Percentiles rank a stretch among this genome's conserved stretches.
These are phyloP conservation scores for Dicranocentrus wangi DNA, from an alignment of 2,888 invertebrate genomes.

Conservation along the genomic window DNA sequence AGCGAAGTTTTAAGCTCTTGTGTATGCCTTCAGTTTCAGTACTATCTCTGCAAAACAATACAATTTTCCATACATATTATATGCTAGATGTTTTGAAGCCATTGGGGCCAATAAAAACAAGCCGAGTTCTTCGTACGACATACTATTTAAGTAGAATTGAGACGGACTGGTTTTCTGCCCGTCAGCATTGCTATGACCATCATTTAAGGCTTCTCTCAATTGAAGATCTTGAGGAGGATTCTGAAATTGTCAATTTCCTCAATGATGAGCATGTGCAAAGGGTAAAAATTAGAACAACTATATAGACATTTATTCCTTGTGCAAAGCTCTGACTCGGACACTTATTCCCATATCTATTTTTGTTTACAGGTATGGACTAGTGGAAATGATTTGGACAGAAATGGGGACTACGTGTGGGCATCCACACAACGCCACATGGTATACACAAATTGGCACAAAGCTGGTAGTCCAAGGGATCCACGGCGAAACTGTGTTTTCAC, in stretches of 20 bases:
- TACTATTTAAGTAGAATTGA: constrained; percentile 46
- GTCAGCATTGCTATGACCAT: constrained; percentile 50
- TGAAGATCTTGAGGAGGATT: constrained; percentile 52
- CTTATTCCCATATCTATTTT: neutral
- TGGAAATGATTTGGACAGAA: constrained; percentile 52
- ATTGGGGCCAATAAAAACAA: constrained; percentile 25
- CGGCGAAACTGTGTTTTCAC: constrained; percentile 50
- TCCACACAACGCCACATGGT: constrained; percentile 38
- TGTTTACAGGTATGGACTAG: constrained; percentile 44
- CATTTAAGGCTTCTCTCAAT: constrained; percentile 49
- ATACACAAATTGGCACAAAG: constrained; percentile 53
- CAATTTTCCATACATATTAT: no score
- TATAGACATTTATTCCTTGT: no score
- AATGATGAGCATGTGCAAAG: constrained; percentile 42
- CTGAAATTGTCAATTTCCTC: constrained; percentile 46
- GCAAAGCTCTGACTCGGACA: neutral
- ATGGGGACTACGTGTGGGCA: constrained; percentile 43
- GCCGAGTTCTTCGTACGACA: constrained; percentile 32
- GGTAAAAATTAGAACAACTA: no score
- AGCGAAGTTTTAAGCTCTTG: no score
- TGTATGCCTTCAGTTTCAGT: no score
- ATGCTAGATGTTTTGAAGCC: no score
- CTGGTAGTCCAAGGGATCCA: constrained; percentile 33
- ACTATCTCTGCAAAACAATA: no score
- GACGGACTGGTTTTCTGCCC: constrained; percentile 41